Percentiles rank a stretch among this genome's conserved stretches.
phyloP scores from a whole-genome alignment of 2,113 vertebrate genomes.

The Archocentrus centrarchus region DNA sequence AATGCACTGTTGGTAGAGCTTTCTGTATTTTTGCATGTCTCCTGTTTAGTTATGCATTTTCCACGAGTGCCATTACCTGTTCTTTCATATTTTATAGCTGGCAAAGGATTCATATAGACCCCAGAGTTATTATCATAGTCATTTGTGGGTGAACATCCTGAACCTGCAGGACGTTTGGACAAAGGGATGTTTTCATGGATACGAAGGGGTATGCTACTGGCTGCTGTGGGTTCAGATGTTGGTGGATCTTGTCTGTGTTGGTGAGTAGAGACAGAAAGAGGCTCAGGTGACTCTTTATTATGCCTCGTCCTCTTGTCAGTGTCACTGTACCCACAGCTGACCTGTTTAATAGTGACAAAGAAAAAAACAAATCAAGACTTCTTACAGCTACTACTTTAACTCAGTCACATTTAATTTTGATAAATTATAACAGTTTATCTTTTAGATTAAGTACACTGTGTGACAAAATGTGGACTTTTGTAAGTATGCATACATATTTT shows the following conservation, averaged over 20 bases:
- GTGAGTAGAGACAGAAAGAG: not conserved
- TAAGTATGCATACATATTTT: not conserved
- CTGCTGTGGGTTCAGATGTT: not conserved
- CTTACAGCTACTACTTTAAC: not conserved
- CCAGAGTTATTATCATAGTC: not conserved
- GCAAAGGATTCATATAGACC: constrained; percentile 19
- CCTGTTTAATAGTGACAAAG: constrained; percentile 2
- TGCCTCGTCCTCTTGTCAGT: not conserved
- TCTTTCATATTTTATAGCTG: not conserved
- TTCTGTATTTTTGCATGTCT: not conserved
- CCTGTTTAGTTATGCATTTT: not conserved
- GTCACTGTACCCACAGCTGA: not conserved
- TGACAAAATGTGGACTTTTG: not conserved
- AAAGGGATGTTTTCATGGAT: constrained; percentile 42
- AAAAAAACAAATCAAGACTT: not conserved
- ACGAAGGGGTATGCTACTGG: accelerated
- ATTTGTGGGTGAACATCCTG: not conserved
- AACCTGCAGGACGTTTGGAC: not conserved
- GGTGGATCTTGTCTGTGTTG: not conserved
- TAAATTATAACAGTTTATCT: not conserved
- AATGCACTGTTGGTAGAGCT: not conserved
- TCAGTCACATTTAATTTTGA: not conserved
- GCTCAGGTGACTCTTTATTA: not conserved
- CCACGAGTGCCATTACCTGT: not conserved
- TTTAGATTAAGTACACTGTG: not conserved